Base-by-base conservation (phyloP, 2,888 invertebrate species). In the Plagodis pulveraria region DNA sequence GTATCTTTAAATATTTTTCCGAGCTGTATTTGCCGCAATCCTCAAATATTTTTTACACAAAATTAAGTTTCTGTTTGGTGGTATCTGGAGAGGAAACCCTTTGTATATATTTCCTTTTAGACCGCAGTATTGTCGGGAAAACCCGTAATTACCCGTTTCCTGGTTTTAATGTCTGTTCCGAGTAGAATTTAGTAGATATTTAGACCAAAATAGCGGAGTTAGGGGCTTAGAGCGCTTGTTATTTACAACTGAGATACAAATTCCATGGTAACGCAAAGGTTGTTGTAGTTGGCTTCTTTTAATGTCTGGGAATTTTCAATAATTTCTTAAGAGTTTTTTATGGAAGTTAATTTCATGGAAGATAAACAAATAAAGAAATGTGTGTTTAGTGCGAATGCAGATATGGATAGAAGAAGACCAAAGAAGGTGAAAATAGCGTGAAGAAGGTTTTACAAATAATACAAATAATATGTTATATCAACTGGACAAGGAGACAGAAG, bases 151-250 rank as follows among this genome's bases (percentile, higher is more conserved):
- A 61, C 60, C 60, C 44, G 11, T 32, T 61, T 49, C 60, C 52
- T 52, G 56, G 48, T 41, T 52, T 52, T 56, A 61, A 56, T 52
- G 60, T 48, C 56, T 55, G 44, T 53, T 53, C 45, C 60, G 52
- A 45, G 56, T 34, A 41, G 47, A 56, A 56, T 52, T 60, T 60
- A 60, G 47, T 40, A 36, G 41, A 48, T 43, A 10, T 51, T 60
- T 35, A 48, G 55, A 50, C 47, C 40, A 43, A 48, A 55, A 55
- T 41, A 47, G 47, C 32, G 44, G 45, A 49, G 11, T 42, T 42
- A 54, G 47, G 42, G 45, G 34, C 52, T 56, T 53, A 36, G 32
- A 60, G 5, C 33, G 32, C 50, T 55, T 59, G 55, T 49, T 48
- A 35, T 55, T 50, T 54, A 50, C 53, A 51, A 38, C 44, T 43